Conservation (phyloP, 2,888 invertebrate species). For the Scelioninae gen. 1 region DNA sequence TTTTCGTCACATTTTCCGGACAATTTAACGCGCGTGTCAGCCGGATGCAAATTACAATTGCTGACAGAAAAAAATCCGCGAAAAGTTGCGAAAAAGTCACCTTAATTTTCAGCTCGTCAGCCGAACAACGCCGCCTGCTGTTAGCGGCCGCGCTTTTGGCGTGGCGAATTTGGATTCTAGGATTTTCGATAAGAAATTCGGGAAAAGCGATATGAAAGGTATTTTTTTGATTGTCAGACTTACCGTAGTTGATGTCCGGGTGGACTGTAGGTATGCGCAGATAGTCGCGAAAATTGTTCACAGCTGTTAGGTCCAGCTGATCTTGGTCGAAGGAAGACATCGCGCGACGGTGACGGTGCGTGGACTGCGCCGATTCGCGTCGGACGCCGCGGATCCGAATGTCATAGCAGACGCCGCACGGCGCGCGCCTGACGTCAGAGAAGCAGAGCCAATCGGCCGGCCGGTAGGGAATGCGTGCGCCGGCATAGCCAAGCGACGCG, state of each 20-base stretch:
- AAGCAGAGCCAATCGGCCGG: constrained; percentile 18
- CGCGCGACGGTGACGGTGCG: constrained; percentile 57
- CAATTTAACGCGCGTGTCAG: background rate
- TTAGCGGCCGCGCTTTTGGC: constrained; percentile 5
- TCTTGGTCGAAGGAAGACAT: constrained; percentile 73
- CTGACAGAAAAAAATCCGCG: too few relatives aligned
- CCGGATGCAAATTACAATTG: too few relatives aligned
- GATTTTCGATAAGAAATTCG: too few relatives aligned
- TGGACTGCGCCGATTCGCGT: constrained; percentile 73
- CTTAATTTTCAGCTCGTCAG: too few relatives aligned
- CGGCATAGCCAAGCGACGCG: too few relatives aligned
- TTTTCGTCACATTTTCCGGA: constrained; percentile 6
- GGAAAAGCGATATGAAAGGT: too few relatives aligned
- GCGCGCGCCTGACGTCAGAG: constrained; percentile 39
- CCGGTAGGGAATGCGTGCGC: background rate
- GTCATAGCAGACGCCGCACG: constrained; percentile 54
- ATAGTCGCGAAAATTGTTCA: constrained; percentile 69
- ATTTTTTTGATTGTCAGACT: constrained; percentile 12
- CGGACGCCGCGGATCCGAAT: constrained; percentile 73
- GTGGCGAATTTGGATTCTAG: background rate
- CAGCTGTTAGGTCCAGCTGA: constrained; percentile 69
- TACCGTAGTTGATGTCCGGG: constrained; percentile 63
- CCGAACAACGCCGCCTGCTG: background rate
- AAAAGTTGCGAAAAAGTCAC: too few relatives aligned
- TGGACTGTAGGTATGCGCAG: constrained; percentile 50